A percentile compares a stretch with the other conserved stretches of the same genome.
These are phyloP conservation scores for Eupithecia exiguata DNA, from an alignment of 2,888 invertebrate species.

Conservation along the genomic window DNA sequence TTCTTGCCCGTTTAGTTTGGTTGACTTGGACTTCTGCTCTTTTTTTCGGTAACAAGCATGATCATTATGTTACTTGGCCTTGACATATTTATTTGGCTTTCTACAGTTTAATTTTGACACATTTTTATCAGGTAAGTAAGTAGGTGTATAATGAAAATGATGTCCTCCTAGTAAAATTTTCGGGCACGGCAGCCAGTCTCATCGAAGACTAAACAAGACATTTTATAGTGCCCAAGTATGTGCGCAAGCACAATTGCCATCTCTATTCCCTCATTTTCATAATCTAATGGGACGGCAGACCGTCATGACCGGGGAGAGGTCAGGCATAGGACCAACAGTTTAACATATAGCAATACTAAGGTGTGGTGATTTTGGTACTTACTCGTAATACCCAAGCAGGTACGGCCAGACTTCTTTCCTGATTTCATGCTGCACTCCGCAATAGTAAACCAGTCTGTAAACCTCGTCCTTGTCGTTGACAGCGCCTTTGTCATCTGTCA, in stretches of 20 bases:
- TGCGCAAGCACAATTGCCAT: too few species aligned
- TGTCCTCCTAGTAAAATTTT: too few species aligned
- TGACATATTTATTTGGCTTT: background rate
- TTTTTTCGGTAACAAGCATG: background rate
- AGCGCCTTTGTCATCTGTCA: slow-evolving; percentile 85
- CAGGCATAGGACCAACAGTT: too few species aligned
- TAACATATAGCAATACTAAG: too few species aligned
- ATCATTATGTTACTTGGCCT: background rate
- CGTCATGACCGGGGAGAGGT: too few species aligned
- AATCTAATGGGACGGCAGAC: too few species aligned
- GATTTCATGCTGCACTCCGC: slow-evolving; percentile 92
- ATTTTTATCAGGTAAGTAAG: too few species aligned
- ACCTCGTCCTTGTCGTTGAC: slow-evolving; percentile 88
- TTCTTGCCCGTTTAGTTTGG: background rate
- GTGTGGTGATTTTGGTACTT: slow-evolving; percentile 1
- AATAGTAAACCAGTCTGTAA: slow-evolving; percentile 92
- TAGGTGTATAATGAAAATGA: too few species aligned
- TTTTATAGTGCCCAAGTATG: too few species aligned
- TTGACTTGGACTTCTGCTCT: background rate
- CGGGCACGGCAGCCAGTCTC: too few species aligned
- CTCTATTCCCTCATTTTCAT: too few species aligned
- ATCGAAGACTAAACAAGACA: too few species aligned
- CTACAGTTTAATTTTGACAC: background rate
- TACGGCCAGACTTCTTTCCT: slow-evolving; percentile 94
- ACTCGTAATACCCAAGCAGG: slow-evolving; percentile 91